Evolutionary conservation across 2,113 vertebrate genomes (phyloP).

Genomic region (Hyaena hyaena): DNA sequence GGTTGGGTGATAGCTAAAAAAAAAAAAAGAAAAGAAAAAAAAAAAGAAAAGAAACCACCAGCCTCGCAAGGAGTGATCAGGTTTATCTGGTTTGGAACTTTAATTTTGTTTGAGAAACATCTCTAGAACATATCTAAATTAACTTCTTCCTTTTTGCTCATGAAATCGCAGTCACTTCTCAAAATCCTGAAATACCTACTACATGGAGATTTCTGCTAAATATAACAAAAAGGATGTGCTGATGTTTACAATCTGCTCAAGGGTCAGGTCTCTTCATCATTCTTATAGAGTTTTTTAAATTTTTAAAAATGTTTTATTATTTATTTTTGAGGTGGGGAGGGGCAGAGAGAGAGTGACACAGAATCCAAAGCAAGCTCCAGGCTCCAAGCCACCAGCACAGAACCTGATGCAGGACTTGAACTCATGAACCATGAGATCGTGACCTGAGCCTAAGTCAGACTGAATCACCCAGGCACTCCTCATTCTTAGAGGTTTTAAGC

Average conservation of each 20-base stretch:
- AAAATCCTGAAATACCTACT: constrained; percentile 21
- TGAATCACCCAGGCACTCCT: neutral
- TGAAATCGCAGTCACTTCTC: constrained; percentile 13
- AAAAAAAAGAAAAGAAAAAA: neutral
- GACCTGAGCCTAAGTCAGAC: too few relatives aligned
- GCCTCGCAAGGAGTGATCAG: neutral
- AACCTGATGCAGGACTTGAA: too few relatives aligned
- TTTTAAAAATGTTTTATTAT: too few relatives aligned
- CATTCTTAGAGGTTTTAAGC: neutral
- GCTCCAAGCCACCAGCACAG: too few relatives aligned
- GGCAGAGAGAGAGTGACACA: too few relatives aligned
- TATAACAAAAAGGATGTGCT: neutral
- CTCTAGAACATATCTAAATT: constrained; percentile 33
- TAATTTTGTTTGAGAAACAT: constrained; percentile 23
- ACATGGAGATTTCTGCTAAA: neutral
- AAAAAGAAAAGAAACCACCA: neutral
- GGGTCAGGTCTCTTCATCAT: neutral
- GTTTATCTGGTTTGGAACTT: constrained; percentile 52
- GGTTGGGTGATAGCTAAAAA: constrained; percentile 47
- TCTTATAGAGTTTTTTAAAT: neutral
- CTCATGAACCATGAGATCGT: too few relatives aligned
- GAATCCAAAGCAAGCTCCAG: too few relatives aligned
- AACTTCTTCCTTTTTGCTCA: neutral
- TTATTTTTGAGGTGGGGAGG: too few relatives aligned
- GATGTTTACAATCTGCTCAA: neutral